Evolutionary conservation across 2,797 vertebrate species (phyloP), one percentile per base, ranked within the genome.

Genomic region (Galaxias olidus): DNA sequence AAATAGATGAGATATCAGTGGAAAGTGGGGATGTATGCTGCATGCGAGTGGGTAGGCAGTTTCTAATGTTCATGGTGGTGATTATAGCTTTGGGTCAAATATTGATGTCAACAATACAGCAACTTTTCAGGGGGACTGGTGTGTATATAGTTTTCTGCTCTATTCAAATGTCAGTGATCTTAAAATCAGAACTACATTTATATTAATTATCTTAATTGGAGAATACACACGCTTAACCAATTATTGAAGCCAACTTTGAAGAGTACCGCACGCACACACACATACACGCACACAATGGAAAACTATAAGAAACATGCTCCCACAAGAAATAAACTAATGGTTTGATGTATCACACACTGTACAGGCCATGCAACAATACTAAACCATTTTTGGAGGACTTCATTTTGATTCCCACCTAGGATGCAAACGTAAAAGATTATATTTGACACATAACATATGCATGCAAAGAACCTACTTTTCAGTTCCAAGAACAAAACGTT

Each of bases 391-490:
- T n/a, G 91, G 90, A 93, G 85, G 91, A 91, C 89, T 94, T 93
- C 93, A 94, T 93, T 92, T 92, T 86, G 87, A 91, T 91, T 90
- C 87, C 91, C 92, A 90, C 87, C 89, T 89, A 91, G 93, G 93
- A 95, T 95, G 94, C 93, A 94, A 87, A 94, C 89, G 95, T 87
- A 72, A 93, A 92, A 96, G 91, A 95, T 92, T 86, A 93, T 88
- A 86, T 86, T 91, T 91, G 93, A 98, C 95, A 97, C 93, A 85
- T 90, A 95, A 94, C 94, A 98, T 93, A 94, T 93, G 95, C 96
- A 98, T 98, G 97, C 97, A 98, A 94, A 94, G 94, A 92, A 95
- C 91, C 86, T 91, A 94, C 91, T 93, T 91, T 93, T 93, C 92
- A 92, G 92, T 91, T 94, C 93, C 92, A 90, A 84, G 81, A 88